Evolutionary conservation across 92 coral and sea anemone genomes (phyloP).

Genomic region (Micromussa lordhowensis): DNA sequence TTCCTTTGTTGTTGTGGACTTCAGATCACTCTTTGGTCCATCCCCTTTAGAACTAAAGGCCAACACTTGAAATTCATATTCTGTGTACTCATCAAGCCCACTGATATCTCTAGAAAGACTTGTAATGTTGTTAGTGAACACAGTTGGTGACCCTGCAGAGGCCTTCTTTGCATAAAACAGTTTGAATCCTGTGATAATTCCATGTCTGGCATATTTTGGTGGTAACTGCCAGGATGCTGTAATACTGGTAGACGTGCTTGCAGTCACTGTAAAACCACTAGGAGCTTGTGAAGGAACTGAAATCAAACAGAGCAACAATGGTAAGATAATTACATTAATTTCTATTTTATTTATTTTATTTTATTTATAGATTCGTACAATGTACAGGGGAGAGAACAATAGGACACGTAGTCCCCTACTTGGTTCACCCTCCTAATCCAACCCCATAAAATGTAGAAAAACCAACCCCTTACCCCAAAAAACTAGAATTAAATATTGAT

Average conservation of each 20-base stretch:
- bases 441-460: no score
- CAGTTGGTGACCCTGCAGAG: background rate
- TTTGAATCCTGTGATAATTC: background rate
- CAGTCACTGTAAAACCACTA: background rate
- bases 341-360: no score
- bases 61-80: conserved; percentile 1
- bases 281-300: background rate
- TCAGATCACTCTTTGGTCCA: background rate
- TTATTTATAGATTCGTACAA: no score
- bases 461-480: no score
- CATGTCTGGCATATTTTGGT: background rate
- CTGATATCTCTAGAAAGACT: background rate
- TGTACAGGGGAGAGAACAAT: no score
- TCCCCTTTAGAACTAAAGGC: background rate
- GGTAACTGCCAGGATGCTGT: conserved; percentile 2
- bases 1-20: background rate
- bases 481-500: no score
- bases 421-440: no score
- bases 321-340: no score
- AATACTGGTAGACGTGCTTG: background rate
- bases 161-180: background rate
- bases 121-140: background rate
- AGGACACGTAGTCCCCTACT: no score
- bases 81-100: background rate
- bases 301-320: no score